Evolutionary conservation across 2,113 vertebrate genomes (phyloP).

Genomic region (Calyptommatus sinebrachiatus): DNA sequence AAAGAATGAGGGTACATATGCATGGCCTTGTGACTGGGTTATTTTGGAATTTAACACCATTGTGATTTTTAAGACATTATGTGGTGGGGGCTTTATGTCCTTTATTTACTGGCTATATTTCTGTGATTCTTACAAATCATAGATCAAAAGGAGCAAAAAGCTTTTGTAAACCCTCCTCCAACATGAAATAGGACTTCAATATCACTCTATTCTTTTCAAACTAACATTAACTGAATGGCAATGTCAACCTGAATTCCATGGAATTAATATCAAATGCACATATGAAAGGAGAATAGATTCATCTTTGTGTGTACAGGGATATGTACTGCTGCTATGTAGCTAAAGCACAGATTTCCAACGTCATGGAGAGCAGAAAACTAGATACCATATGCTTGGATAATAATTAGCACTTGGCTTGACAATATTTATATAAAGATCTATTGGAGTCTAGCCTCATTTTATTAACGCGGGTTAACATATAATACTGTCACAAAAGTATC

Average conservation of each 20-base stretch:
- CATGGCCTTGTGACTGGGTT: too few species aligned
- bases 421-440: conserved; percentile 37
- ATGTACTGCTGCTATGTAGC: conserved; percentile 21
- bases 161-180: not conserved
- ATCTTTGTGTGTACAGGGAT: not conserved
- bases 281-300: not conserved
- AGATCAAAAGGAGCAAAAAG: too few species aligned
- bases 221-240: not conserved
- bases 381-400: not conserved
- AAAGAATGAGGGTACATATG: too few species aligned
- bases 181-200: not conserved
- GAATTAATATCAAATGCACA: not conserved
- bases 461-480: conserved; percentile 32
- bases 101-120: too few species aligned
- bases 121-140: too few species aligned
- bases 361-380: conserved; percentile 15
- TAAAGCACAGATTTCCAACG: conserved; percentile 1
- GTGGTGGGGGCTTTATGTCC: too few species aligned
- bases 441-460: conserved; percentile 30
- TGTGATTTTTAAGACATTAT: too few species aligned
- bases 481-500: conserved; percentile 28
- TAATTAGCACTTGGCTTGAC: not conserved
- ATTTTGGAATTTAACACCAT: too few species aligned
- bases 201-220: not conserved
- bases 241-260: not conserved